These are phyloP conservation scores for Oryzias dopingdopingensis DNA, from an alignment of 2,797 vertebrate species.

Conservation along the genomic window DNA sequence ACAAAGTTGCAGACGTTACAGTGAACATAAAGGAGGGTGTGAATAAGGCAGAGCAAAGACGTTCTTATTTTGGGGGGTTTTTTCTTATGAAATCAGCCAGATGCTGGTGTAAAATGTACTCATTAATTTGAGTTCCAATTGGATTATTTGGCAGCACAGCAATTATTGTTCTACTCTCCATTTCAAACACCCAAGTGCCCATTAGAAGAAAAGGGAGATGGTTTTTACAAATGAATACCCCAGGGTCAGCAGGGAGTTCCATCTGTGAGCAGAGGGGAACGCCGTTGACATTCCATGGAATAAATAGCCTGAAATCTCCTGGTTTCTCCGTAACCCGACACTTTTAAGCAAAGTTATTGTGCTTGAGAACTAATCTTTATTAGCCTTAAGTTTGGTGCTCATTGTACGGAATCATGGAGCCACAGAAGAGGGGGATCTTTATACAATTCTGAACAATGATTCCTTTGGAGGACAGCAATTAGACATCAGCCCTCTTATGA, in stretches of 20 bases:
- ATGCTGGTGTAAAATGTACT: slow-evolving; percentile 32
- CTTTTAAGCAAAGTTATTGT: slow-evolving; percentile 24
- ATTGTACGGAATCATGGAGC: background rate
- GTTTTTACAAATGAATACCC: slow-evolving; percentile 58
- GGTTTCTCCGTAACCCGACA: slow-evolving; percentile 47
- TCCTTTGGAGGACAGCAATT: background rate
- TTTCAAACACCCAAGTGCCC: slow-evolving; percentile 37
- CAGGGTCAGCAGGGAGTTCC: slow-evolving; percentile 38
- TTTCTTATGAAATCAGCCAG: slow-evolving; percentile 20
- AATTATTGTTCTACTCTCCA: slow-evolving; percentile 44
- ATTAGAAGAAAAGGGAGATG: slow-evolving; percentile 50
- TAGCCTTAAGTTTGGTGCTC: slow-evolving; percentile 6
- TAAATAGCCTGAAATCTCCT: slow-evolving; percentile 45
- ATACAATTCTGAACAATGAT: background rate
- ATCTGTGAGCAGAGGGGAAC: slow-evolving; percentile 44
- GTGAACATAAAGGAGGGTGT: no score
- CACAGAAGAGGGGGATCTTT: background rate
- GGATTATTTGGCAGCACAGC: slow-evolving; percentile 49
- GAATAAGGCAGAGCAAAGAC: no score
- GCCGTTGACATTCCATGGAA: slow-evolving; percentile 36
- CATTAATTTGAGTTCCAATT: slow-evolving; percentile 56
- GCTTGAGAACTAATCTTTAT: slow-evolving; percentile 17
- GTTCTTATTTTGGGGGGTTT: background rate
- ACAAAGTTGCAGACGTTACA: no score
- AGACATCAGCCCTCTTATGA: background rate